phyloP scores from a whole-genome alignment of 2,797 vertebrate genomes.

The Spondyliosoma cantharus region DNA sequence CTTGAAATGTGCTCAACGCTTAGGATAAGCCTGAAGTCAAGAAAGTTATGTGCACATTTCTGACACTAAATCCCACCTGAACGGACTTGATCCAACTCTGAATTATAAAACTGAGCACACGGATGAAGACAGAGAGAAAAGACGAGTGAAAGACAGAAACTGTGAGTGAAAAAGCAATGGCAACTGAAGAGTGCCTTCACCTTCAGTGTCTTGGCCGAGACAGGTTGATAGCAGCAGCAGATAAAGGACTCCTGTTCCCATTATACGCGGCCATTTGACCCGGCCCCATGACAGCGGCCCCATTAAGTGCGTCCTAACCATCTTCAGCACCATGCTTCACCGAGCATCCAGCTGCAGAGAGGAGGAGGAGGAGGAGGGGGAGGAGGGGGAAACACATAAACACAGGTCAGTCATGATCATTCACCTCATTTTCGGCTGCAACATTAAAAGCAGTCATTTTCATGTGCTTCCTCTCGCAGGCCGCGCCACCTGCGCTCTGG shows the following conservation, averaged over 20 bases:
- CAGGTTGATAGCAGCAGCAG: slow-evolving; percentile 78
- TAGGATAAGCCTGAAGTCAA: not conserved
- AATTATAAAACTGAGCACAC: slow-evolving; percentile 12
- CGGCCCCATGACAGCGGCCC: slow-evolving; percentile 66
- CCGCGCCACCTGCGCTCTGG: not conserved
- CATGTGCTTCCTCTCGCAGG: slow-evolving; percentile 15
- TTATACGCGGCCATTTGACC: slow-evolving; percentile 77
- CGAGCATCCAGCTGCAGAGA: slow-evolving; percentile 79
- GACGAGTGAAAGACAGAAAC: not conserved
- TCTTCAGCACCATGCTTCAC: slow-evolving; percentile 83
- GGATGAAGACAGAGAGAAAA: slow-evolving; percentile 2
- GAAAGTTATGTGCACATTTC: slow-evolving; percentile 1
- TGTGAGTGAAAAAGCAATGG: not conserved
- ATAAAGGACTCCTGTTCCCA: slow-evolving; percentile 77
- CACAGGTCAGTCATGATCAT: slow-evolving; percentile 49
- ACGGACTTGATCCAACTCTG: not conserved
- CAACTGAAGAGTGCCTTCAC: slow-evolving; percentile 63
- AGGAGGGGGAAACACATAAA: slow-evolving; percentile 33
- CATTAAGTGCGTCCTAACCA: slow-evolving; percentile 72
- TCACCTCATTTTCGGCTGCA: slow-evolving; percentile 13
- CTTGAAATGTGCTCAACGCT: not conserved
- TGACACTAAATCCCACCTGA: slow-evolving; percentile 24
- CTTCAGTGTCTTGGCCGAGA: slow-evolving; percentile 83
- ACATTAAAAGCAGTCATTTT: slow-evolving; percentile 19
- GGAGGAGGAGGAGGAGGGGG: slow-evolving; percentile 30